phyloP scores from a whole-genome alignment of 2,797 vertebrate genomes.

The Onychomys arenicola region DNA sequence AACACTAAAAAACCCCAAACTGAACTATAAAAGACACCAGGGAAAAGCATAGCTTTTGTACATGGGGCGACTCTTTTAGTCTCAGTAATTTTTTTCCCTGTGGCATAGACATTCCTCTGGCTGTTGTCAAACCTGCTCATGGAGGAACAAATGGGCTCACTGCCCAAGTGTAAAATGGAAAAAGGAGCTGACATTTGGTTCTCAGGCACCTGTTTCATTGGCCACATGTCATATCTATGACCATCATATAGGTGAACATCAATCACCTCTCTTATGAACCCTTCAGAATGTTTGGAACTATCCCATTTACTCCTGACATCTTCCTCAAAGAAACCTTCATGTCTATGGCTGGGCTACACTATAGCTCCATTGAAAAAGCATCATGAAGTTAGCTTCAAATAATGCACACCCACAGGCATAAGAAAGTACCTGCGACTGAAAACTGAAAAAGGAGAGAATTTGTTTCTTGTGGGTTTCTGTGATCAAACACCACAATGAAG shows the following conservation, averaged over 20 bases:
- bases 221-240: background rate
- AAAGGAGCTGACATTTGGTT: background rate
- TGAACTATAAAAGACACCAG: background rate
- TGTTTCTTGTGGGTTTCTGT: background rate
- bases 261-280: background rate
- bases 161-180: background rate
- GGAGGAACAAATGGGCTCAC: slow-evolving; percentile 58
- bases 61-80: background rate
- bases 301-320: background rate
- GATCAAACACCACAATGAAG: background rate
- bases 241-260: background rate
- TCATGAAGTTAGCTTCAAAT: background rate
- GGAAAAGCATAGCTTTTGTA: background rate
- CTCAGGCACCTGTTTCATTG: background rate
- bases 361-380: background rate
- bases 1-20: background rate
- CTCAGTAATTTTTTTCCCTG: background rate
- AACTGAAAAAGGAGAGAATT: background rate
- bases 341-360: background rate
- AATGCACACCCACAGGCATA: background rate
- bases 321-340: background rate
- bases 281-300: background rate
- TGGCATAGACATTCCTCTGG: slow-evolving; percentile 78
- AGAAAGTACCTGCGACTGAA: background rate
- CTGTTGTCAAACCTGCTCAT: slow-evolving; percentile 82